Evolutionary conservation across 2,888 invertebrate species (phyloP).

Genomic region (Seira ritae): DNA sequence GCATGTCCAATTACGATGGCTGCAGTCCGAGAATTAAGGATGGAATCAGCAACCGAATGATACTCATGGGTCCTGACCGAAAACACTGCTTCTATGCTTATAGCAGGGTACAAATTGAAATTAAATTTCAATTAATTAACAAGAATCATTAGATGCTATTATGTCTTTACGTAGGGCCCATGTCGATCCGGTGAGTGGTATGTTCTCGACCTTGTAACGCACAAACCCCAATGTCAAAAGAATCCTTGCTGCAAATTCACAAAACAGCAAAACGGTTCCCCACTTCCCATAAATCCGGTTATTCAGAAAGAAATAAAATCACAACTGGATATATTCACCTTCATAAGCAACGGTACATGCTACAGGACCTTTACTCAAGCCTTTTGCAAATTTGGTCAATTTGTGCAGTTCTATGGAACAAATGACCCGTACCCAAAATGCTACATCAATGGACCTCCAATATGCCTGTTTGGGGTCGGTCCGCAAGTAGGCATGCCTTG

Average conservation of each 20-base stretch:
- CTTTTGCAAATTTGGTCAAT: constrained; percentile 27
- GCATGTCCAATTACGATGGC: constrained; percentile 35
- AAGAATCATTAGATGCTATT: background rate
- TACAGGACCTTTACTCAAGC: constrained; percentile 37
- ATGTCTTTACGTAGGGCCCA: constrained; percentile 23
- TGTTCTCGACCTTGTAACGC: constrained; percentile 14
- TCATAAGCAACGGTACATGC: constrained; percentile 25
- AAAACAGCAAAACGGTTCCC: background rate
- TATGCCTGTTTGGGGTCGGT: constrained; percentile 25
- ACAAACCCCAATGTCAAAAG: constrained; percentile 33
- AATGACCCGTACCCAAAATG: constrained; percentile 36
- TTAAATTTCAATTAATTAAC: background rate
- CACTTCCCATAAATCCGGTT: background rate
- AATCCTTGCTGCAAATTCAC: constrained; percentile 20
- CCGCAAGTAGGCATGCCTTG: constrained; percentile 38
- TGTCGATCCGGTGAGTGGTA: constrained; percentile 37
- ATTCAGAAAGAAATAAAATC: background rate
- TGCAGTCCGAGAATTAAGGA: constrained; percentile 19
- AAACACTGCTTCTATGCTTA: constrained; percentile 33
- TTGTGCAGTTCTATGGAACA: constrained; percentile 36
- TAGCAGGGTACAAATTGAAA: constrained; percentile 25
- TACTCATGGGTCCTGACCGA: constrained; percentile 18
- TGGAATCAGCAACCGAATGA: constrained; percentile 30
- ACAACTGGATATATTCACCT: constrained; percentile 29
- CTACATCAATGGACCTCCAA: constrained; percentile 5